Percentiles rank a stretch among this genome's conserved stretches.
phyloP scores from a whole-genome alignment of 2,888 invertebrate species.

The Drosophila macrospina region DNA sequence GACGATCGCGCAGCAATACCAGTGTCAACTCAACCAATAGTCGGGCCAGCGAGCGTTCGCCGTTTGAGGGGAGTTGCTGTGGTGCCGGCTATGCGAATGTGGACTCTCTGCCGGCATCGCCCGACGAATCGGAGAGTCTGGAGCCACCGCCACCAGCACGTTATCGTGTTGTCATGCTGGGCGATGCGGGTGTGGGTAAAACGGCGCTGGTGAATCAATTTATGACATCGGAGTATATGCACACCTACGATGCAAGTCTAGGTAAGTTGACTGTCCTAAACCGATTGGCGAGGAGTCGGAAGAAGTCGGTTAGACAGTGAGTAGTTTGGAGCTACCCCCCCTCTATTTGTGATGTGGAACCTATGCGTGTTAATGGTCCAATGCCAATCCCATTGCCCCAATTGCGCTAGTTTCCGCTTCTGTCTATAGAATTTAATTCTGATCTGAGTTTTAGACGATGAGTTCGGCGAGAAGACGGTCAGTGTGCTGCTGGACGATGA shows the following conservation, averaged over 20 bases:
- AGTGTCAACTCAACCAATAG: constrained; percentile 94
- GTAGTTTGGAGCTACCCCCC: constrained; percentile 48
- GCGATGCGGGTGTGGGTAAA: constrained; percentile 95
- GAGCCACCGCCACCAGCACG: constrained; percentile 86
- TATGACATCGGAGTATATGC: constrained; percentile 98
- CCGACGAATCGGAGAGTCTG: constrained; percentile 89
- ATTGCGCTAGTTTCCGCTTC: constrained; percentile 57
- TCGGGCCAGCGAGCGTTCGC: constrained; percentile 93
- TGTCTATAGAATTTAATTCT: constrained; percentile 84
- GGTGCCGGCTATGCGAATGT: constrained; percentile 92
- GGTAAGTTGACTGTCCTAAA: constrained; percentile 87
- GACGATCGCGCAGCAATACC: constrained; percentile 94
- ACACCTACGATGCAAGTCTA: constrained; percentile 96
- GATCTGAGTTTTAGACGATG: constrained; percentile 91
- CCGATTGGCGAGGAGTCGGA: neutral
- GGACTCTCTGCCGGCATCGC: constrained; percentile 91
- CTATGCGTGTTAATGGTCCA: constrained; percentile 67
- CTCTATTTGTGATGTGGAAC: constrained; percentile 59
- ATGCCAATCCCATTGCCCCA: constrained; percentile 49
- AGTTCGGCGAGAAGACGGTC: constrained; percentile 95
- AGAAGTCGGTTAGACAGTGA: constrained; percentile 49
- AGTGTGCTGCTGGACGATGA: constrained; percentile 95
- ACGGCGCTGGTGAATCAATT: constrained; percentile 96
- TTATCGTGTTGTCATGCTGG: constrained; percentile 93
- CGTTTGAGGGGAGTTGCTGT: constrained; percentile 95